These are phyloP conservation scores for Chrysocyon brachyurus DNA, from an alignment of 2,797 vertebrate genomes.

Conservation along the genomic window DNA sequence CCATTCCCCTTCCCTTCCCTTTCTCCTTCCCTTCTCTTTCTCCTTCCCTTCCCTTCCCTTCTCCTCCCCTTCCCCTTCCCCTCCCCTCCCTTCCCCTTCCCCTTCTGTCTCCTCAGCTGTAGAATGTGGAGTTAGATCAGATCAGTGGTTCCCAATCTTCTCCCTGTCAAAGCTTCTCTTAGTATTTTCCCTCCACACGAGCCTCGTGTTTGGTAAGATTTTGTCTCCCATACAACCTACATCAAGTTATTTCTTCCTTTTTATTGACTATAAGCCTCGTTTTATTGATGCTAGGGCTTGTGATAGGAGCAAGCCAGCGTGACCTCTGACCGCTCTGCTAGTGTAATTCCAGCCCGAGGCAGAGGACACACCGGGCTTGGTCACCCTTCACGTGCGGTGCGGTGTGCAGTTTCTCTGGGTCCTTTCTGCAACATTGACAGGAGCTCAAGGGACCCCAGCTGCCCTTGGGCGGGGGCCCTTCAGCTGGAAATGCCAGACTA, in stretches of 20 bases:
- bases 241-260: conserved; percentile 38
- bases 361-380: not conserved
- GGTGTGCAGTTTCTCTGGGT: not conserved
- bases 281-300: not conserved
- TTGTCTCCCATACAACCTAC: not conserved
- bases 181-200: not conserved
- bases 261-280: not conserved
- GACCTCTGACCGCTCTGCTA: not conserved
- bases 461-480: not conserved
- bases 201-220: not conserved
- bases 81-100: too few relatives aligned
- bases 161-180: not conserved
- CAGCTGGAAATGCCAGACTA: not conserved
- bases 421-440: not conserved
- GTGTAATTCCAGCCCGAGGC: not conserved
- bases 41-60: too few relatives aligned
- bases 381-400: not conserved
- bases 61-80: too few relatives aligned
- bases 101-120: not conserved
- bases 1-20: too few relatives aligned
- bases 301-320: not conserved
- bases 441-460: not conserved
- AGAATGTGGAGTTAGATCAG: not conserved
- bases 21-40: too few relatives aligned
- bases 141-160: not conserved